Conservation (phyloP, 2,888 invertebrate genomes). For the Dendrolimus pini region DNA sequence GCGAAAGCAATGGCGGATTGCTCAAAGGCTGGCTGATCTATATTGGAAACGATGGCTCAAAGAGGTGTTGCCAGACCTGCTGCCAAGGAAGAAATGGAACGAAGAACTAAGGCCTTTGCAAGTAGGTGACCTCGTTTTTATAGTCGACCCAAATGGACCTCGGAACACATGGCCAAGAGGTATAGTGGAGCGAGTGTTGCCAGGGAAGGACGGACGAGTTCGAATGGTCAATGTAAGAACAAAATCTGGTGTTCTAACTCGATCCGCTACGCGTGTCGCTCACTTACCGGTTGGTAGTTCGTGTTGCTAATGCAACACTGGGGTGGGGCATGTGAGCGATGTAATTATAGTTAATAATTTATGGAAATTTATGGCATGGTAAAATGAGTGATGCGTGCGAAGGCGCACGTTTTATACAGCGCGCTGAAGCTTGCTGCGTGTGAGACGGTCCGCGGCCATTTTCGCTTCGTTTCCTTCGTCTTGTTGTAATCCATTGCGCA, state of each 20-base stretch:
- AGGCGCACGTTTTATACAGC: too few species aligned
- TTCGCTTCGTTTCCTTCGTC: too few species aligned
- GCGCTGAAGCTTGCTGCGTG: too few species aligned
- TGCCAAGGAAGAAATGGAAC: conserved; percentile 6
- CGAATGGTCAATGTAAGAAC: conserved; percentile 3
- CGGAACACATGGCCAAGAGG: conserved; percentile 5
- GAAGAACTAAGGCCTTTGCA: conserved; percentile 2
- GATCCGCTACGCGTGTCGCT: conserved; percentile 3
- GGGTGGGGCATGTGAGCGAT: neutral
- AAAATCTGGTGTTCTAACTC: neutral
- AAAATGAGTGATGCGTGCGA: too few species aligned
- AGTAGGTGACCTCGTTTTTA: conserved; percentile 7
- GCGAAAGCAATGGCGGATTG: conserved; percentile 11
- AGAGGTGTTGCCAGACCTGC: conserved; percentile 12
- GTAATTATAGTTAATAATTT: neutral
- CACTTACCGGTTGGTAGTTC: neutral
- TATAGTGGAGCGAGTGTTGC: neutral
- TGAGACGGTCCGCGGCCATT: too few species aligned
- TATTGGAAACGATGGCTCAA: conserved; percentile 11
- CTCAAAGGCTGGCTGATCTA: conserved; percentile 12
- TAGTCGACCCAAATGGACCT: neutral
- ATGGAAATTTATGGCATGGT: too few species aligned
- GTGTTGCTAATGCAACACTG: neutral
- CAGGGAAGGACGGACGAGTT: conserved; percentile 1
- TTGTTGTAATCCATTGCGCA: too few species aligned